phyloP scores from a whole-genome alignment of 2,797 vertebrate species.

The Fistularia tabacaria region DNA sequence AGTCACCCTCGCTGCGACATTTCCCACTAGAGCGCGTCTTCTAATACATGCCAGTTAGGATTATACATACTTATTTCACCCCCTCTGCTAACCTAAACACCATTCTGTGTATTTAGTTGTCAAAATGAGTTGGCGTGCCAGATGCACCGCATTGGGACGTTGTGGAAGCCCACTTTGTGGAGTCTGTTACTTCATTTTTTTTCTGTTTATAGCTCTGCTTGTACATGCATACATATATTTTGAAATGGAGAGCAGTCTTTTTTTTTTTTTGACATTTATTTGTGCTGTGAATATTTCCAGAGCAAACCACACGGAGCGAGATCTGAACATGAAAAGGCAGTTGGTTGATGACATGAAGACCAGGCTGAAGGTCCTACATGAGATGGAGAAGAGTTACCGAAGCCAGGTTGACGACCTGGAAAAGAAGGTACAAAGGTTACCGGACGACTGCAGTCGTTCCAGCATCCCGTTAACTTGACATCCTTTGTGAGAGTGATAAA shows the following conservation, averaged over 20 bases:
- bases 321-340: slow-evolving; percentile 86
- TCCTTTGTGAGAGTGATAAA: too few species aligned
- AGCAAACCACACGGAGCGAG: slow-evolving; percentile 78
- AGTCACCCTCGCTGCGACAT: slow-evolving; percentile 46
- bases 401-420: slow-evolving; percentile 81
- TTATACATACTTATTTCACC: slow-evolving; percentile 65
- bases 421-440: slow-evolving; percentile 79
- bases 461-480: too few species aligned
- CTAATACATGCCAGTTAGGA: slow-evolving; percentile 66
- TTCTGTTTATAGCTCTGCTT: slow-evolving; percentile 13
- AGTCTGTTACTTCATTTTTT: slow-evolving; percentile 12
- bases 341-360: slow-evolving; percentile 86
- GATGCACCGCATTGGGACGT: slow-evolving; percentile 67
- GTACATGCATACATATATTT: not conserved
- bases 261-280: not conserved
- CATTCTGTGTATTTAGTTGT: slow-evolving; percentile 75
- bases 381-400: slow-evolving; percentile 80
- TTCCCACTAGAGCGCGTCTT: slow-evolving; percentile 58
- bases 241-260: not conserved
- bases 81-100: slow-evolving; percentile 56
- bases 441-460: too few species aligned
- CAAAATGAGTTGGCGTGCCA: slow-evolving; percentile 75
- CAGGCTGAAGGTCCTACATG: slow-evolving; percentile 83
- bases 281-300: slow-evolving; percentile 47
- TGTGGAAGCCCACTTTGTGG: slow-evolving; percentile 46